phyloP scores from a whole-genome alignment of 2,888 invertebrate species.

The Xestia ashworthii region DNA sequence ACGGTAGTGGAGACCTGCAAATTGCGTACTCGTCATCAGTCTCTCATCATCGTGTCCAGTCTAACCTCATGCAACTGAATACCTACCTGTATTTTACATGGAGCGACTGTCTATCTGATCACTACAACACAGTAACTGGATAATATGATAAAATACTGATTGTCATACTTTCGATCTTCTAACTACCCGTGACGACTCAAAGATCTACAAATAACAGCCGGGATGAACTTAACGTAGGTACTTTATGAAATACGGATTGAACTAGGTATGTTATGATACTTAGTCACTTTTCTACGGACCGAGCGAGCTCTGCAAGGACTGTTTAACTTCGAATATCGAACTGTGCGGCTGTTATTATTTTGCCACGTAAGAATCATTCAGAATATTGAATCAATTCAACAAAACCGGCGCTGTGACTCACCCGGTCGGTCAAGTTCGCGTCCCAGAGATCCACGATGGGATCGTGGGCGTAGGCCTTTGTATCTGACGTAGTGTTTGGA shows the following conservation, averaged over 20 bases:
- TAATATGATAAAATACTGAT: background rate
- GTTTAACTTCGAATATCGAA: background rate
- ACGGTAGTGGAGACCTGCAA: constrained; percentile 15
- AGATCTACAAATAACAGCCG: background rate
- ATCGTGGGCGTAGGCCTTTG: constrained; percentile 59
- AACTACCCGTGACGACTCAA: background rate
- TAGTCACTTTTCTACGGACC: background rate
- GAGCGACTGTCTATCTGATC: background rate
- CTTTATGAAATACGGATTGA: background rate
- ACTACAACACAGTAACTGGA: background rate
- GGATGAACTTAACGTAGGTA: too few species aligned
- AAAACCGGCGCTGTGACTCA: constrained; percentile 70
- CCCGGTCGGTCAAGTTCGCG: constrained; percentile 75
- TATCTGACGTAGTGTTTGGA: constrained; percentile 57
- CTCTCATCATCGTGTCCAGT: background rate
- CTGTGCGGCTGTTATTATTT: background rate
- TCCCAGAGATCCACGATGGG: constrained; percentile 59
- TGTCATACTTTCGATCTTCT: background rate
- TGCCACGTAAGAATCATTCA: constrained; percentile 31
- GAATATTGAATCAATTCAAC: constrained; percentile 63
- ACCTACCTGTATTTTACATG: background rate
- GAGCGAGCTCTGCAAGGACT: background rate
- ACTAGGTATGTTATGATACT: background rate
- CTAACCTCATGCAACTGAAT: background rate
- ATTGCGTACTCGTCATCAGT: background rate